Conservation (phyloP, 2,113 vertebrate species). For the Nyctibius bracteatus region DNA sequence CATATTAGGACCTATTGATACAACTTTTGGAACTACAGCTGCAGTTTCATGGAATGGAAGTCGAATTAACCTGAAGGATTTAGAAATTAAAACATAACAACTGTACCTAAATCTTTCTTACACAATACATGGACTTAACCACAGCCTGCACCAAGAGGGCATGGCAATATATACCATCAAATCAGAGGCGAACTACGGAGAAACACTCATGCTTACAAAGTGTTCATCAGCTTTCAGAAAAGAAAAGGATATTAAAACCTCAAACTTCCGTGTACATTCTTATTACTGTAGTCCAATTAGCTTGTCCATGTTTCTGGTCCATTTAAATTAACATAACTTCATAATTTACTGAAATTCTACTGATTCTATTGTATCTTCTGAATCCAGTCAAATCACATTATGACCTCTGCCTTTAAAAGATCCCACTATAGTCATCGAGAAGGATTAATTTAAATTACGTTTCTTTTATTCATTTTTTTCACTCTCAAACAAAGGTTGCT, state of each 20-base stretch:
- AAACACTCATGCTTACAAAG: background rate
- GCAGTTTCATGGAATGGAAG: background rate
- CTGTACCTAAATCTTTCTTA: background rate
- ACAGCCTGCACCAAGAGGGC: background rate
- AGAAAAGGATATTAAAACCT: background rate
- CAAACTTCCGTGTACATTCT: background rate
- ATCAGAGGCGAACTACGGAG: background rate
- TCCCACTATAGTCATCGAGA: background rate
- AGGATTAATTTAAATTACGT: background rate
- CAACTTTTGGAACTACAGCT: background rate
- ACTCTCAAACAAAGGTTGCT: background rate
- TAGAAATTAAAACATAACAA: background rate
- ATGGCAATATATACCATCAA: background rate
- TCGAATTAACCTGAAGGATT: background rate
- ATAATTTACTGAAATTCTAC: background rate
- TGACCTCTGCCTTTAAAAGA: background rate
- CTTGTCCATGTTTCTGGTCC: background rate
- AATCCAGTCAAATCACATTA: background rate
- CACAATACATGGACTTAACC: background rate
- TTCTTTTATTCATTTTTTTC: background rate
- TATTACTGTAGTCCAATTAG: background rate
- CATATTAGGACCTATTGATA: background rate
- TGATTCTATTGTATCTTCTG: background rate
- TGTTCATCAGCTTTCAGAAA: background rate
- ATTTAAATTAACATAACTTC: background rate